A percentile compares a stretch with the other conserved stretches of the same genome.
These are phyloP conservation scores for Torymus auratus DNA, from an alignment of 2,888 invertebrate genomes.

Conservation along the genomic window DNA sequence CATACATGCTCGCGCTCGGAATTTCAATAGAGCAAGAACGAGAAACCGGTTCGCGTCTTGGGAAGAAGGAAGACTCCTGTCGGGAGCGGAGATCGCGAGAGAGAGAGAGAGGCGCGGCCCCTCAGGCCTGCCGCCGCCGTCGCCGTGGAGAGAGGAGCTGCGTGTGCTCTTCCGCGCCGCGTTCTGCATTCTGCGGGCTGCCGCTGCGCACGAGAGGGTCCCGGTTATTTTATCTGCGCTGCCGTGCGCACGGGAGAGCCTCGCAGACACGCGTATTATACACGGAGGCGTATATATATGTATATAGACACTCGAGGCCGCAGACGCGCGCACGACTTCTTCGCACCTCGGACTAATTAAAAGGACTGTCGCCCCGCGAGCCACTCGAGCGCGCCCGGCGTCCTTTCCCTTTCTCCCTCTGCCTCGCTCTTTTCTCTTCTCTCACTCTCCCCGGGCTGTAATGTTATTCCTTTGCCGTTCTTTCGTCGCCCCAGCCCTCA, in stretches of 20 bases:
- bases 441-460: background rate
- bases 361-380: constrained; percentile 64
- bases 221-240: too few relatives aligned
- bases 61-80: constrained; percentile 37
- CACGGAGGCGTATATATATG: background rate
- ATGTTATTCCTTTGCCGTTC: background rate
- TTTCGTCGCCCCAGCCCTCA: constrained; percentile 1
- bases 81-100: constrained; percentile 28
- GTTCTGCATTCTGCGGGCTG: too few relatives aligned
- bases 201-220: too few relatives aligned
- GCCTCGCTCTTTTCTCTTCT: background rate
- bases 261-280: too few relatives aligned
- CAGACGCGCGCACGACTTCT: constrained; percentile 65
- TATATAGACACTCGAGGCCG: background rate
- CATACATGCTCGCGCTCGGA: too few relatives aligned
- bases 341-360: constrained; percentile 73
- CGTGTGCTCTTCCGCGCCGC: too few relatives aligned
- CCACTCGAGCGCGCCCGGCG: constrained; percentile 37
- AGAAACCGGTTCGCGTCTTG: constrained; percentile 68
- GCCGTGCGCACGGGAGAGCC: too few relatives aligned
- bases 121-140: constrained; percentile 13
- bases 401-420: constrained; percentile 26
- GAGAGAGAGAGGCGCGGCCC: constrained; percentile 16
- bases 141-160: too few relatives aligned
- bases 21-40: constrained; percentile 66